phyloP scores from a whole-genome alignment of 2,797 vertebrate genomes.

The Myotis myotis region DNA sequence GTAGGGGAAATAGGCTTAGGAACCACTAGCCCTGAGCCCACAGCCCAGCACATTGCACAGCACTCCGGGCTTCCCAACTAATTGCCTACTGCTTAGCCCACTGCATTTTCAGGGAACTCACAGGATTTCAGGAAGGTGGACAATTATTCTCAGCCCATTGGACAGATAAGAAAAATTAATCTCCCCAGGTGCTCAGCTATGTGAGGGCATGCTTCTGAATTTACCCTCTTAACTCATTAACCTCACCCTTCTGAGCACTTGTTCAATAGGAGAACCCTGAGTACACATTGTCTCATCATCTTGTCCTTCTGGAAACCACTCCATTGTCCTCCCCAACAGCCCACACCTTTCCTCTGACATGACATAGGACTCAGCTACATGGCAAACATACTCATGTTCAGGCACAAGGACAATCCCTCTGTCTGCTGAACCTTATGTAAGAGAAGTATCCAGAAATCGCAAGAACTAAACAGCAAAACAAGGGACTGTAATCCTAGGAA shows the following conservation, averaged over 20 bases:
- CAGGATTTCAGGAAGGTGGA: too few relatives aligned
- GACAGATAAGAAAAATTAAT: neutral
- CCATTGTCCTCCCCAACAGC: fast-evolving
- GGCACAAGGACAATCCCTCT: neutral
- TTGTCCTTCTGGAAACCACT: neutral
- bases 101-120: fast-evolving
- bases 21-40: fast-evolving
- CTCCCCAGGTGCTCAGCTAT: neutral
- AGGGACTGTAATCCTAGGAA: neutral
- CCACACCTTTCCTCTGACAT: neutral
- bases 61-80: fast-evolving
- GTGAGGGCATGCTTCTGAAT: neutral
- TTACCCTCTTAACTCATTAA: neutral
- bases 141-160: fast-evolving
- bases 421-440: neutral
- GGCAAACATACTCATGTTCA: neutral
- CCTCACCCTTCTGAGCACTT: neutral
- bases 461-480: neutral
- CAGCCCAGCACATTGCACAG: too few relatives aligned
- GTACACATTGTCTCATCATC: neutral
- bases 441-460: neutral
- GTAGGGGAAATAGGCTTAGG: neutral
- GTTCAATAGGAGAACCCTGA: neutral
- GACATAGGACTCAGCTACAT: fast-evolving
- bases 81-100: fast-evolving